Base-by-base conservation (phyloP, 2,888 invertebrate genomes). In the Heliconius erato region DNA sequence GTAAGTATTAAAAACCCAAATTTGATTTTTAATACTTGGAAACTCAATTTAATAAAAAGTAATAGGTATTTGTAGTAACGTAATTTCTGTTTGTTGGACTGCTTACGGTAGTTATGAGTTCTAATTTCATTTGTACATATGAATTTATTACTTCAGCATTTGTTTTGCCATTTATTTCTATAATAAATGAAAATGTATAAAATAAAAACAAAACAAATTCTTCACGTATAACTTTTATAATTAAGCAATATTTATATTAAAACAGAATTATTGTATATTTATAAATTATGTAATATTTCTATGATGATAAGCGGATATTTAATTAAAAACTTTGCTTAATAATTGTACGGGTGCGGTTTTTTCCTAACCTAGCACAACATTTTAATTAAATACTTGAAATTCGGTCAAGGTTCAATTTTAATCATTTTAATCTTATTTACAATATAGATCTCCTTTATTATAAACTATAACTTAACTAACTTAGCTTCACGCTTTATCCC, bases 331-430 rank as follows among this genome's bases (percentile, higher is more conserved):
- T n/a, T 35, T 40, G 40, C 49, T 82, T 72, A 79, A 79, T 49
- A 16, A 14, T 44, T 40, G 23, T 35, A 49, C 59, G 63, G 40
- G 14, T 79, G 40, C 68, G 82, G 72, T 82, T 35, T 80, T 79
- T 80, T 82, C 54, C 78, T 84, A 74, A 80, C 72, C 28, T 80
- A 82, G 69, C 63, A 71, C 74, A 79, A 69, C 84, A 85, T 87
- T 84, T 84, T 86, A 86, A 84, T 86, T 85, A 74, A 85, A 85
- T 67, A 83, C 79, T 11, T 74, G 54, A 76, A 82, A 85, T 85
- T 82, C 74, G 84, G 79, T 83, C 83, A 84, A 84, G 83, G 40
- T 44, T 59, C 32, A 35, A 80, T 72, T 82, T 79, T 32, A 63
- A 78, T 67, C 32, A 79, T 54, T 79, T 63, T 79, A 32, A 49